Conservation (phyloP, 2,113 vertebrate species). For the Hystrix brachyura region DNA sequence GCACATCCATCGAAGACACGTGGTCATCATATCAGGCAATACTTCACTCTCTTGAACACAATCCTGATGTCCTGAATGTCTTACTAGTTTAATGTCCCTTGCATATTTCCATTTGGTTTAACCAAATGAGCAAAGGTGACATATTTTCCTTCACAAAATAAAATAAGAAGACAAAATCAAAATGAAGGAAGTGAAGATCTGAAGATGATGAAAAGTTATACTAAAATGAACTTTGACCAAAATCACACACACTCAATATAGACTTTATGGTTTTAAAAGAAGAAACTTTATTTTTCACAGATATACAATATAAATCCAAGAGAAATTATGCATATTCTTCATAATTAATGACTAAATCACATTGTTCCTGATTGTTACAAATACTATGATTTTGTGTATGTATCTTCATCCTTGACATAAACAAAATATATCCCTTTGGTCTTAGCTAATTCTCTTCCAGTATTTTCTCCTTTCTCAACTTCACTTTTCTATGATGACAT, state of each 20-base stretch:
- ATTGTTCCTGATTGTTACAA: neutral
- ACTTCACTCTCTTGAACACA: neutral
- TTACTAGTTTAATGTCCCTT: neutral
- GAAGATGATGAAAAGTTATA: neutral
- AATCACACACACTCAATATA: neutral
- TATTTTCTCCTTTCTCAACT: neutral
- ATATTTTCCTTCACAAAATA: neutral
- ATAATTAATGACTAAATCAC: neutral
- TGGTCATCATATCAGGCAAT: neutral
- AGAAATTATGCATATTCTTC: neutral
- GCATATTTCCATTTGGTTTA: too few species aligned
- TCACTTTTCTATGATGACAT: neutral
- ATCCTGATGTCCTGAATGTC: neutral
- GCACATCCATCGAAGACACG: neutral
- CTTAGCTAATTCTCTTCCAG: neutral
- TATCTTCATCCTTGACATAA: neutral
- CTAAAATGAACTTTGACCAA: slow-evolving; percentile 22
- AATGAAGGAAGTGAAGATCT: neutral
- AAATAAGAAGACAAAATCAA: slow-evolving; percentile 16
- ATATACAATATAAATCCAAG: neutral
- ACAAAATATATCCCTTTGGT: neutral
- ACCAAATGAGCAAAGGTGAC: too few species aligned
- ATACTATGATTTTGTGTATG: neutral
- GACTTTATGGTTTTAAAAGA: neutral
- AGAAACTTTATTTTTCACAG: slow-evolving; percentile 49